Base-by-base conservation (phyloP, 2,797 vertebrate genomes). In the Pelobates cultripes region DNA sequence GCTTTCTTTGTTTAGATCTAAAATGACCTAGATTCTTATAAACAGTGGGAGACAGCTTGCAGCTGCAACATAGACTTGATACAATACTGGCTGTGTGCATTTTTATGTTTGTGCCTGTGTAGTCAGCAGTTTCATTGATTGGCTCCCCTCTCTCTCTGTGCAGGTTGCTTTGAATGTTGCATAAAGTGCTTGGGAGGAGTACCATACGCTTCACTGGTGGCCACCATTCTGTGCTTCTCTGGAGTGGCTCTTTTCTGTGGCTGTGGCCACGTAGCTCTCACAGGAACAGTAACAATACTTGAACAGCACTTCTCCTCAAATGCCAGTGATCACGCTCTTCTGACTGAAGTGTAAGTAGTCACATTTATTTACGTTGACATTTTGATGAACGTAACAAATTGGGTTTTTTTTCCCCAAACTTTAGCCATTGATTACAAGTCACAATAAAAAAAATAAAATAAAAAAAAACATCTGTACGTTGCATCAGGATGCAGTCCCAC, bases 161-260 rank as follows among this genome's bases (percentile, higher is more conserved):
- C 90, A 99, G 98, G 98, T 93, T 99, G 98, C 92, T 98, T 99
- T 82, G 98, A 99, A 91, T 99, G 98, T 95, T 99, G 98, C 92
- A 98, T 99, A 92, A 98, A 97, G 91, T 99, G 98, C 94, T 93
- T 99, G 91, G 97, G 98, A 68, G 98, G 98, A 47, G 98, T 99
- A 87, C 98, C 98, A 61, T 99, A 99, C 3, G 97, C 98, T 42
- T 99, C 98, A 0, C 95, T 99, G 85, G 94, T 99, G 90, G 98
- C 98, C 84, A 99, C 98, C 47, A 98, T 99, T 92, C 93, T 99
- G 85, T 99, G 97, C 92, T 99, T 99, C 93, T 99, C 96, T 0
- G 98, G 98, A 14, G 97, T 99, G 0, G 97, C 98, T 7, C 91
- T 99, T 85, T 99, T 99, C 90, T 99, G 98, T 42, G 98, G 98